These are phyloP conservation scores for Hemithea aestivaria DNA, from an alignment of 2,888 invertebrate species.

Conservation along the genomic window DNA sequence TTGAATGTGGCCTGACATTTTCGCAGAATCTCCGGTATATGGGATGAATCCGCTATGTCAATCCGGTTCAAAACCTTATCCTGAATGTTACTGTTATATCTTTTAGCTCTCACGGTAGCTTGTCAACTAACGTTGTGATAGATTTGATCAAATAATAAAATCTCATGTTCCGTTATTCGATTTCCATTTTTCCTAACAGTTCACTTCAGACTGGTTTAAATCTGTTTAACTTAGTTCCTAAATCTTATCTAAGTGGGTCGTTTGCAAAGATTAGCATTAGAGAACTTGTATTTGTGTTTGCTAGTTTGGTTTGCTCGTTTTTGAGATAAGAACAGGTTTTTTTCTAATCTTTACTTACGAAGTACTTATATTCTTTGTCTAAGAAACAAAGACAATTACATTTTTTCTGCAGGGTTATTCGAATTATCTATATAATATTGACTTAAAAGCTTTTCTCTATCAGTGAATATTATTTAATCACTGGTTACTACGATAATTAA, in stretches of 20 bases:
- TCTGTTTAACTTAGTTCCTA: conserved; percentile 3
- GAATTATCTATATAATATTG: too few species aligned
- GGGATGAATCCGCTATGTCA: conserved; percentile 26
- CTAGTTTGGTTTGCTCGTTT: too few species aligned
- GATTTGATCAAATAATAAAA: too few species aligned
- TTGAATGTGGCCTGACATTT: conserved; percentile 22
- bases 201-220: conserved; percentile 1
- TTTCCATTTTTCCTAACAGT: not conserved
- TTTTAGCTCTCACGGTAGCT: conserved; percentile 16
- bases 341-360: too few species aligned
- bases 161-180: not conserved
- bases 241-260: conserved; percentile 11
- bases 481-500: too few species aligned
- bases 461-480: too few species aligned
- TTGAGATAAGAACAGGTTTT: not conserved
- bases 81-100: conserved; percentile 17
- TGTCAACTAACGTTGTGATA: too few species aligned
- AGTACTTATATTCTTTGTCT: too few species aligned
- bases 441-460: too few species aligned
- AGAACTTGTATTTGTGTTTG: conserved; percentile 4
- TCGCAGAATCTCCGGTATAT: conserved; percentile 34
- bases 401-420: too few species aligned
- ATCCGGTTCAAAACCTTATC: conserved; percentile 32
- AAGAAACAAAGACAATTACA: too few species aligned
- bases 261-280: conserved; percentile 10